A percentile compares a stretch with the other conserved stretches of the same genome.
phyloP scores from a whole-genome alignment of 2,888 invertebrate genomes.

The Arrhopalites spinosus region DNA sequence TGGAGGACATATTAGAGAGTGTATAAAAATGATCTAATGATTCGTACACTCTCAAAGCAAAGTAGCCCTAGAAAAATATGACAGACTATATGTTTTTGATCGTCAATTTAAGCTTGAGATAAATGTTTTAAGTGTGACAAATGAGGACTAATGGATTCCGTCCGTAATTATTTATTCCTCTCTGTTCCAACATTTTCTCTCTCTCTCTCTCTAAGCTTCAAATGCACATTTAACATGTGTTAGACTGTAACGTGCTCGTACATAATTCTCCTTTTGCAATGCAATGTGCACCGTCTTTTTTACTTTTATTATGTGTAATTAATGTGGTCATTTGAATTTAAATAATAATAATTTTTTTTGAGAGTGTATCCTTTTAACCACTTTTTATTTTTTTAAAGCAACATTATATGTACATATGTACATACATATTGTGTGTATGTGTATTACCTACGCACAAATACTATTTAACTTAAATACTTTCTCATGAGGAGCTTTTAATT shows the following conservation, averaged over 20 bases:
- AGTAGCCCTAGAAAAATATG: neutral
- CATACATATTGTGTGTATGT: neutral
- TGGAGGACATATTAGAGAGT: neutral
- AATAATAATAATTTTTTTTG: no score
- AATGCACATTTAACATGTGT: no score
- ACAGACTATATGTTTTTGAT: neutral
- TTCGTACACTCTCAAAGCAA: no score
- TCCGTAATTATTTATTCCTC: neutral
- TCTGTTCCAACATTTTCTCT: no score
- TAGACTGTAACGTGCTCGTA: no score
- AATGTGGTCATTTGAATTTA: slow-evolving; percentile 7
- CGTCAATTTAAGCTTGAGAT: neutral
- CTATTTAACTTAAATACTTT: neutral
- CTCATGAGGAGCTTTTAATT: neutral
- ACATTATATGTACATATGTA: no score
- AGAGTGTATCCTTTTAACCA: no score
- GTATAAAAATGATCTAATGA: neutral
- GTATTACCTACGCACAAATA: neutral
- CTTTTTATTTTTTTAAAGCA: no score
- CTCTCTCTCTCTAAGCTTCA: neutral
- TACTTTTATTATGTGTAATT: slow-evolving; percentile 18
- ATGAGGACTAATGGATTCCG: slow-evolving; percentile 1
- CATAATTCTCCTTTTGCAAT: no score
- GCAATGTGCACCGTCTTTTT: neutral
- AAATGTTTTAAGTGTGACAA: slow-evolving; percentile 10